Evolutionary conservation across 1,140 invertebrate species (phyloP).

Genomic region (Papilio aristodemus): DNA sequence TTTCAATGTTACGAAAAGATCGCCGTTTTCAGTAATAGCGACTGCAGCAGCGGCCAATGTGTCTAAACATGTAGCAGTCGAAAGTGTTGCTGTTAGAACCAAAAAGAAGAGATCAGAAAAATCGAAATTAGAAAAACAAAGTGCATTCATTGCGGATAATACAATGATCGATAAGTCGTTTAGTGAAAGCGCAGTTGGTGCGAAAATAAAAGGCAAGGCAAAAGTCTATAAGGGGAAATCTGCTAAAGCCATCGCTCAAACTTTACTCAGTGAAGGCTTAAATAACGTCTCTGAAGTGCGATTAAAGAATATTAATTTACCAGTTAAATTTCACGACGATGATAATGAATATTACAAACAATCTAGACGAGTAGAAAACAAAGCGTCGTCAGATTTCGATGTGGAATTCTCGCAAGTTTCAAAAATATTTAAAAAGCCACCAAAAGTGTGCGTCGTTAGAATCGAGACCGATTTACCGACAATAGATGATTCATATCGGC

Average conservation of each 20-base stretch:
- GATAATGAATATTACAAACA: constrained; percentile 43
- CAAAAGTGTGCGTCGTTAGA: constrained; percentile 61
- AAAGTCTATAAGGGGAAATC: constrained; percentile 85
- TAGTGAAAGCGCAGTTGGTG: constrained; percentile 70
- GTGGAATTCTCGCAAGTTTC: constrained; percentile 53
- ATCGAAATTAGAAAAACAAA: constrained; percentile 65
- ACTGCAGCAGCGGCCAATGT: constrained; percentile 84
- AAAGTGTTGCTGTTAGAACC: constrained; percentile 79
- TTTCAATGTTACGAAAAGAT: constrained; percentile 83
- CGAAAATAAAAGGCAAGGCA: constrained; percentile 84
- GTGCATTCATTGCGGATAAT: constrained; percentile 72
- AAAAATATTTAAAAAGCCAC: constrained; percentile 44
- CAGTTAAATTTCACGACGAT: constrained; percentile 38
- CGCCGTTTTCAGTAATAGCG: constrained; percentile 85
- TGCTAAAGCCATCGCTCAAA: constrained; percentile 85
- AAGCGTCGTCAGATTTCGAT: constrained; percentile 45
- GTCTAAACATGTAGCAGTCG: constrained; percentile 83
- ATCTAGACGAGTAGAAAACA: constrained; percentile 43
- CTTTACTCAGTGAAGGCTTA: constrained; percentile 82
- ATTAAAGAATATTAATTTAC: constrained; percentile 47
- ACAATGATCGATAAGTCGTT: constrained; percentile 2
- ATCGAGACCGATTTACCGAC: constrained; percentile 63
- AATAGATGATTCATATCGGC: constrained; percentile 79
- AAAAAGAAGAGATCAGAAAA: constrained; percentile 77
- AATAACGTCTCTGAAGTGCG: constrained; percentile 76